phyloP scores from a whole-genome alignment of 2,888 invertebrate species.

The Salpingus planirostris region DNA sequence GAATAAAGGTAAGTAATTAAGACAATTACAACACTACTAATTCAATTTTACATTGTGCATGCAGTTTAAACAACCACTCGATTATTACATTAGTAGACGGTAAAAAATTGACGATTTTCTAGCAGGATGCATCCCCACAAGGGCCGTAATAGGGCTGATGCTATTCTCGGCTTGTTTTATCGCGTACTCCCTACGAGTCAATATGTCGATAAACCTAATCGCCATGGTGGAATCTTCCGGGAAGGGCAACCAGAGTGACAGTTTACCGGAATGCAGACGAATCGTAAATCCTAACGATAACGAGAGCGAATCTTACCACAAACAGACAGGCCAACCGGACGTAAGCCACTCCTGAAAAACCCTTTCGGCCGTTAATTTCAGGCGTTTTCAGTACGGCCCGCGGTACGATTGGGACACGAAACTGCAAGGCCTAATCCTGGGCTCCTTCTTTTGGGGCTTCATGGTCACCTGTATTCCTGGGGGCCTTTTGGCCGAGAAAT shows the following conservation, averaged over 20 bases:
- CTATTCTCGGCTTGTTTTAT: slow-evolving; percentile 65
- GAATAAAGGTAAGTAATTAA: too few species aligned
- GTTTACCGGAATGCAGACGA: slow-evolving; percentile 18
- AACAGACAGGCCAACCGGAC: too few species aligned
- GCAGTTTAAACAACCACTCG: too few species aligned
- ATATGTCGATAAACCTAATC: slow-evolving; percentile 65
- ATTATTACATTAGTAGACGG: too few species aligned
- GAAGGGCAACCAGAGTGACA: slow-evolving; percentile 26
- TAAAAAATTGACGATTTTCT: not conserved
- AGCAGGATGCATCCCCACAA: slow-evolving; percentile 40
- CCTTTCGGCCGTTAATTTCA: too few species aligned
- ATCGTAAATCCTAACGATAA: slow-evolving; percentile 2
- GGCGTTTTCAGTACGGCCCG: slow-evolving; percentile 39
- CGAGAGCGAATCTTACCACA: too few species aligned
- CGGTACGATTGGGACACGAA: slow-evolving; percentile 51
- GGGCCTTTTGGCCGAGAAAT: slow-evolving; percentile 57
- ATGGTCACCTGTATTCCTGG: slow-evolving; percentile 56
- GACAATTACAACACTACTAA: too few species aligned
- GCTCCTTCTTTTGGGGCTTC: slow-evolving; percentile 64
- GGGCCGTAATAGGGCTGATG: slow-evolving; percentile 54
- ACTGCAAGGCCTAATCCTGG: slow-evolving; percentile 56
- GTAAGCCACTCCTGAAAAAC: too few species aligned
- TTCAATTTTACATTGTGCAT: too few species aligned
- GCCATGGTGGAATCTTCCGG: slow-evolving; percentile 56
- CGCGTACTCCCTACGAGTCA: slow-evolving; percentile 65